A percentile compares a stretch with the other conserved stretches of the same genome.
Evolutionary conservation across 1,140 invertebrate species (phyloP).

Genomic region (Ceratosolen fusciceps): DNA sequence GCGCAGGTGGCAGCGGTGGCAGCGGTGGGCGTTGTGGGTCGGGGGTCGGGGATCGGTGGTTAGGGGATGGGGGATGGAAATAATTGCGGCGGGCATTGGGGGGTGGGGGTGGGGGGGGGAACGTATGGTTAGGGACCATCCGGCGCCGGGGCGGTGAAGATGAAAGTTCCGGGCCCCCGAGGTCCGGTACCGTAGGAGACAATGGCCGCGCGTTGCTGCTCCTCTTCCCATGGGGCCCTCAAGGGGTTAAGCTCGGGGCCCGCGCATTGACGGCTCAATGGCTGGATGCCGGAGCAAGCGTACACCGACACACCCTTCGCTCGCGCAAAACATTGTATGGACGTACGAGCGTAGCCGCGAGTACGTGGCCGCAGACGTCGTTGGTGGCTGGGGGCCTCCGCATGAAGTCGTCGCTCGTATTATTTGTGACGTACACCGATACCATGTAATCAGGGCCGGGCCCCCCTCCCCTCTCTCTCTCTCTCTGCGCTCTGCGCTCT

Average conservation of each 20-base stretch:
- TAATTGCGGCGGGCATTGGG: slow-evolving; percentile 63
- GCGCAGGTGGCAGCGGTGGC: no score
- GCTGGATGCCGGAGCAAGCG: slow-evolving; percentile 44
- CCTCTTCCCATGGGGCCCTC: slow-evolving; percentile 51
- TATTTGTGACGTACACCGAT: slow-evolving; percentile 62
- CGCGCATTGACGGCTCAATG: slow-evolving; percentile 70
- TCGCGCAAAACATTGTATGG: slow-evolving; percentile 55
- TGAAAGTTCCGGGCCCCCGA: slow-evolving; percentile 59
- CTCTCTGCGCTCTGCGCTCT: no score
- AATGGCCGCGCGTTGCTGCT: slow-evolving; percentile 50
- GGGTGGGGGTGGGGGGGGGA: slow-evolving; percentile 63
- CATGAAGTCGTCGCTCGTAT: slow-evolving; percentile 57
- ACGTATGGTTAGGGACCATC: slow-evolving; percentile 64
- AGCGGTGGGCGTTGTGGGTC: no score
- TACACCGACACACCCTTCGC: slow-evolving; percentile 66
- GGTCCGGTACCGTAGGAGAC: slow-evolving; percentile 50
- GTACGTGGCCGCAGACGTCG: slow-evolving; percentile 47
- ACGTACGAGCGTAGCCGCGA: slow-evolving; percentile 37
- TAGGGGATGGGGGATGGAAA: no score
- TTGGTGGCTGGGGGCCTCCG: slow-evolving; percentile 30
- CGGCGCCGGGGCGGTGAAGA: slow-evolving; percentile 63
- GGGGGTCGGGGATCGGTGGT: no score
- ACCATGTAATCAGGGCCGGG: slow-evolving; percentile 64
- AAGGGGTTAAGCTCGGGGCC: slow-evolving; percentile 65
- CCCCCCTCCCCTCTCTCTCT: no score